Conservation (phyloP, 1,140 invertebrate species). For the Diorhabda carinulata region DNA sequence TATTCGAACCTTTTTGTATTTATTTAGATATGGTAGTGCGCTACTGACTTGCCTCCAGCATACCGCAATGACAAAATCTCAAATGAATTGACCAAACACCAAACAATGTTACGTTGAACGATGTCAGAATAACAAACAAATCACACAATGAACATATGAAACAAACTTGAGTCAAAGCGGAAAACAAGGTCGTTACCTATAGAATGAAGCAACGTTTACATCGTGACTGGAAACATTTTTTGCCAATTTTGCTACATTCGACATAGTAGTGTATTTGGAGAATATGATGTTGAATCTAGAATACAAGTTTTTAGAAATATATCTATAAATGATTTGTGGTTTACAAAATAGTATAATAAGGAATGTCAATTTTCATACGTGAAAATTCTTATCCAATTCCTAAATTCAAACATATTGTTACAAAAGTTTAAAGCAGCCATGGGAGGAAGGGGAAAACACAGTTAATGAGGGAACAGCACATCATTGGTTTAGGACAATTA, state of each 20-base stretch:
- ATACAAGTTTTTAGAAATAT: too few species aligned
- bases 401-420: too few species aligned
- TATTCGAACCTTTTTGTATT: too few species aligned
- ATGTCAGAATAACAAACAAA: constrained; percentile 28
- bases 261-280: background rate
- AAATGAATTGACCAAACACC: constrained; percentile 41
- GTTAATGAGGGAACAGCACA: too few species aligned
- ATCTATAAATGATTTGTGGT: too few species aligned
- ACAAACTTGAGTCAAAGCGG: background rate
- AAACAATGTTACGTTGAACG: constrained; percentile 37
- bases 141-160: constrained; percentile 10
- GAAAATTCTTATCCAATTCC: too few species aligned
- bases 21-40: background rate
- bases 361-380: too few species aligned
- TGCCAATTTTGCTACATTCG: background rate
- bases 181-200: constrained; percentile 9
- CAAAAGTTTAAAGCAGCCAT: too few species aligned
- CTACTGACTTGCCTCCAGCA: constrained; percentile 11
- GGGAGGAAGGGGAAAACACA: too few species aligned
- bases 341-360: too few species aligned
- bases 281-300: too few species aligned
- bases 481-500: too few species aligned
- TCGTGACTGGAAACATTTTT: constrained; percentile 9
- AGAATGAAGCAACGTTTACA: constrained; percentile 7
- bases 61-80: constrained; percentile 33